Evolutionary conservation across 1,140 invertebrate genomes (phyloP), one percentile per base, ranked within the genome.

Genomic region (Drosophila pandora): DNA sequence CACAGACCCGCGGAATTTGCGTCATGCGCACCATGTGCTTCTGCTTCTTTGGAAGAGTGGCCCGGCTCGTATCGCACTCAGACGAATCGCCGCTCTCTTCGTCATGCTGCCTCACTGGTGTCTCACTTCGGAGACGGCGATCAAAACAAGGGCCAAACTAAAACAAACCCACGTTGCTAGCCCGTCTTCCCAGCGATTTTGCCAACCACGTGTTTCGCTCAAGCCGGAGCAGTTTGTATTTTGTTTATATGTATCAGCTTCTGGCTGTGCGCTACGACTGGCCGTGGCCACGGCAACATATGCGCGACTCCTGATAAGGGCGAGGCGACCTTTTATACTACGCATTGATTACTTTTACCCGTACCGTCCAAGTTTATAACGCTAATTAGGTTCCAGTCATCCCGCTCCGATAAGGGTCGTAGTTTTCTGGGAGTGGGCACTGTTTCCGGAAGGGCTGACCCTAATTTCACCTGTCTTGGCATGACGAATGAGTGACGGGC

Each of bases 21-120:
- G 84, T 84, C 90, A 90, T 90, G 85, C 84, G 90, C 90, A 90
- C 90, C 89, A 90, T 91, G 90, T 91, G 90, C 90, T 90, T 90
- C 57, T 73, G 39, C 39, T 41, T 43, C 54, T 28, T 23, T 17
- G 39, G 45, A 32, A n/a, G 41, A 30, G 34, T 37, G 34, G 34
- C 34, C 30, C 34, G 34, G 8, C 32, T 10, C 34, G 37, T 5
- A 47, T 23, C 21, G 25, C 32, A 10, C 12, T 48, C 3, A n/a
- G 25, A 9, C 23, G 25, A 1, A 12, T 9, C 32, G 21, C 17
- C 32, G 21, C 17, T 6, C 12, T 57, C 62, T 49, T 50, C 58
- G 10, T 21, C 25, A 17, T 10, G 12, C 13, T n/a, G 39, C 17
- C 17, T 17, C 17, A 17, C 13, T 17, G 6, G 21, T 12, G 55